Base-by-base conservation (phyloP, 2,888 invertebrate genomes). In the Stegana nigrithorax region DNA sequence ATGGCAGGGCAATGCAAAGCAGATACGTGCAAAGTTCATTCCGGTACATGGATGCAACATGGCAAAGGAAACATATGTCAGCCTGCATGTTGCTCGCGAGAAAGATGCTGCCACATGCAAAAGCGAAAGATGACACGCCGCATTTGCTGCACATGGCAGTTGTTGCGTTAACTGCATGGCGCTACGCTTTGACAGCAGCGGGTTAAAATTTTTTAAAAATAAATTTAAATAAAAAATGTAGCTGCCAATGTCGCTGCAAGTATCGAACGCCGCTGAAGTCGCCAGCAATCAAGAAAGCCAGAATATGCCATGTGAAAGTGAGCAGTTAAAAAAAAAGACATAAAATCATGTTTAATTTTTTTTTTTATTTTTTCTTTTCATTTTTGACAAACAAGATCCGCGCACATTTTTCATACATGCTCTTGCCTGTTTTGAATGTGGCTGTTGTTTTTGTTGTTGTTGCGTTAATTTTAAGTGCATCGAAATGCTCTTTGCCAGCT, bases 31-130 rank as follows among this genome's bases (percentile, higher is more conserved):
- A n/a, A n/a, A n/a, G n/a, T n/a, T n/a, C n/a, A 65, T 62, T 58
- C 64, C 58, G 47, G 8, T 29, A 29, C 10, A 29, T 59, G 59
- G 55, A 64, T 63, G 72, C 63, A 72, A 70, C 27, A 14, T n/a
- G n/a, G n/a, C 66, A 77, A 75, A 75, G 75, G 75, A 75, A 75
- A 78, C 80, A 75, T 78, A 75, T 79, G 75, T 75, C 75, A 75
- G 66, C 53, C n/a, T 65, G 67, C 64, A 65, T 17, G 45, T 39
- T 25, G 65, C 68, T 75, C 72, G 71, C 72, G 68, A 69, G 60
- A 55, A 51, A 60, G 36, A 32, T 36, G 27, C 44, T 7, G 21
- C 14, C 19, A 19, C 19, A 51, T 12, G 23, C 12, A 47, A 65
- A 65, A 63, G 70, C 64, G 36, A 66, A 21, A 25, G 51, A 58